Evolutionary conservation across 2,888 invertebrate species (phyloP), one percentile per base, ranked within the genome.

Genomic region (Biston stratarius): DNA sequence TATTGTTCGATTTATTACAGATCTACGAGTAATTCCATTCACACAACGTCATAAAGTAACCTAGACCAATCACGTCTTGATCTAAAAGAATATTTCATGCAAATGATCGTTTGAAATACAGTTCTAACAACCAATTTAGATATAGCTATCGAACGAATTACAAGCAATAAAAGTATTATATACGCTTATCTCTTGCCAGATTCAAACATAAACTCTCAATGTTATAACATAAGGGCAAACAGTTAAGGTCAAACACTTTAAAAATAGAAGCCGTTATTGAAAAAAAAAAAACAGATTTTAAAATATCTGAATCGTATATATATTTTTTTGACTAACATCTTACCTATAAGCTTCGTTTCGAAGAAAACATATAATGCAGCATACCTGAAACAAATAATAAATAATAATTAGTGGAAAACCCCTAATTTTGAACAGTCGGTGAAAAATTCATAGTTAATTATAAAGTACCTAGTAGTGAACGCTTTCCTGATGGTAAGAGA

Each of bases 51-150:
- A 53, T 55, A 55, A 55, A 55, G 42, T 55, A 42, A 55, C 24
- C 55, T 6, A 53, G 53, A 15, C 40, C 55, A 55, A 55, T 55
- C 55, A 55, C 55, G 55, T 12, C 33, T 52, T 53, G 52, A 55
- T 55, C 55, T 55, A 42, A 55, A 55, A 24, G 40, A 40, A 55
- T 55, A 55, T 55, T 55, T 55, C 40, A 55, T 55, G 24, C 42
- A 42, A 55, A 55, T 42, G 55, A 42, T 55, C 55, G 24, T 24
- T 42, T 11, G 6, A 7, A 55, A 40, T 42, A 42, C 24, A 42
- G 55, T 55, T 24, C 8, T 42, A 55, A 55, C 55, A 42, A 24
- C 24, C 55, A 55, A 55, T 55, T 55, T 55, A 55, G 24, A 9
- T 12, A 6, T 1, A 15, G 15, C 53, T 53, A 53, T 11, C 15